Base-by-base conservation (phyloP, 1,140 invertebrate genomes). In the Drosophila melanica region DNA sequence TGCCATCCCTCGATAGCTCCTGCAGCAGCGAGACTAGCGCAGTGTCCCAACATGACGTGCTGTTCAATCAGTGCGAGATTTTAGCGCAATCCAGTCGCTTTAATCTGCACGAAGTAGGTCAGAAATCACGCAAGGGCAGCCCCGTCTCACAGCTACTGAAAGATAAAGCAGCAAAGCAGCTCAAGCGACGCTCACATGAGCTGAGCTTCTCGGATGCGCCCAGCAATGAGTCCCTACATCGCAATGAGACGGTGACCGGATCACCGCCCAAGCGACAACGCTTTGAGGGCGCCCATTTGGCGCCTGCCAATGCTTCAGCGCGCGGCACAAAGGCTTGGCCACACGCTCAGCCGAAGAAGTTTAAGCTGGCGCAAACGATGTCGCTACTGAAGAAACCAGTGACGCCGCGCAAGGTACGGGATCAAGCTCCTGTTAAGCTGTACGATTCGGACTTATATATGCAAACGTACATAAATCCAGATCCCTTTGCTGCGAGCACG, bases 401-500 rank as follows among this genome's bases (percentile, higher is more conserved):
- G 7, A 82, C 77, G 2, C 84, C 84, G 1, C 48, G 70, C 7
- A 92, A 81, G 35, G n/a, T 18, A 0, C 70, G 60, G 35, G 60
- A 10, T 14, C 62, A 44, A 14, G 48, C 72, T 1, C 16, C 78
- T 0, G 75, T 86, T 1, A 92, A 86, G 44, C 73, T 92, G 0
- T 92, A 92, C 35, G 87, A 92, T 42, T 86, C 90, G 0, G 90
- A 91, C 14, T 53, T 91, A 6, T 91, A 81, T 72, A 48, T 92
- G 58, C 81, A 90, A 39, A 65, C 73, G 0, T 91, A 77, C 37
- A 93, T 92, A 14, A 92, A 93, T 90, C 93, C 93, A 6, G 93
- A 95, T 93, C 94, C 93, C 63, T 94, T 92, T 92, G 93, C 93
- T 11, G 93, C 94, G 5, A 94, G 94, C 3, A 94, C 93, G 20